Base-by-base conservation (phyloP, 2,113 vertebrate genomes). In the Nesoenas mayeri region DNA sequence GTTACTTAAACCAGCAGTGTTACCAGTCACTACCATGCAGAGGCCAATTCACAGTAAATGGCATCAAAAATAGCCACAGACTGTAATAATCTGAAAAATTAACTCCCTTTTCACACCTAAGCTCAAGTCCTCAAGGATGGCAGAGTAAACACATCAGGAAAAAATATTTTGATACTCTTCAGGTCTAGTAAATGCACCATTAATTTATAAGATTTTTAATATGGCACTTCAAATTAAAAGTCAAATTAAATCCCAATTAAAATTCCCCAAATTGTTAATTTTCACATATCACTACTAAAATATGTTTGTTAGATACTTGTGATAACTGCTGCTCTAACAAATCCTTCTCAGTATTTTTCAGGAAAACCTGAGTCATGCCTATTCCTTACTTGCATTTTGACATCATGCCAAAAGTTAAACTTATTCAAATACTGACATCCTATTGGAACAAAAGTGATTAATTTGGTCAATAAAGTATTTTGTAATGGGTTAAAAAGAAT, bases 101-200 rank as follows among this genome's bases (percentile, higher is more conserved):
- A 34, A 85, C 57, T 57, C 4, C 11, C 58, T 85, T 67, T 61
- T 70, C 66, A 54, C 15, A 82, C 28, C 61, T 77, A 48, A 42
- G 6, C 40, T 79, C 0, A 0, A 74, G 7, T 28, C 12, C n/a
- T 47, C 60, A 79, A 93, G 36, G n/a, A 75, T 19, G 11, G 44
- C 42, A 74, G 73, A 79, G 17, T 0, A 26, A 34, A 34, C 2
- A 38, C 1, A 2, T 28, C 2, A 67, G 19, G 34, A 65, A 34
- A 47, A 79, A 79, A 24, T 17, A 91, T 7, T n/a, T 28, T 66
- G 24, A 61, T 53, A 38, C 2, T n/a, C 40, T 36, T 77, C 15
- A 32, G 19, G 11, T 31, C 36, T 51, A 65, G 18, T 10, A 81
- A 87, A 48, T 6, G 19, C 18, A 53, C 13, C 1, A 34, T 19